Conservation (phyloP, 1,140 invertebrate species). For the Drosophila aff. region DNA sequence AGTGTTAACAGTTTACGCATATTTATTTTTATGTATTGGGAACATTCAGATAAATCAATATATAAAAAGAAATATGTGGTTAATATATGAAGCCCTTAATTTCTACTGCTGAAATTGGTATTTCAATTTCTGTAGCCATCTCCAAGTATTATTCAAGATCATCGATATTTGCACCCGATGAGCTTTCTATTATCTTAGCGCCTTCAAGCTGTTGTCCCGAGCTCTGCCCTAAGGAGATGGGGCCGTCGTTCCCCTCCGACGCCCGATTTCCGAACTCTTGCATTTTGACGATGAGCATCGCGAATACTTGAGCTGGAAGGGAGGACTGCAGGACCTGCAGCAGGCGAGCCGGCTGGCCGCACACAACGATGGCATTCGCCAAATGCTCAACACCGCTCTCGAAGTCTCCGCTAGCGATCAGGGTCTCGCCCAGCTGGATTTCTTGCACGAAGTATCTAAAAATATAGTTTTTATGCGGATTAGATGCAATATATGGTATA, state of each 20-base stretch:
- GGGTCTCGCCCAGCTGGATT: slow-evolving; percentile 95
- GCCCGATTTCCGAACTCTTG: slow-evolving; percentile 87
- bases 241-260: slow-evolving; percentile 63
- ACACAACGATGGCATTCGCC: slow-evolving; percentile 97
- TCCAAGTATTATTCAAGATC: slow-evolving; percentile 77
- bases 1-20: slow-evolving; percentile 53
- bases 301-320: slow-evolving; percentile 96
- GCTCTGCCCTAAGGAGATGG: slow-evolving; percentile 35
- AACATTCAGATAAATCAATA: slow-evolving; percentile 57
- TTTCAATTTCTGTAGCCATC: slow-evolving; percentile 46
- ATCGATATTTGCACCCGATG: slow-evolving; percentile 67
- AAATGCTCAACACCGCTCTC: slow-evolving; percentile 97
- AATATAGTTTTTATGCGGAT: slow-evolving; percentile 1
- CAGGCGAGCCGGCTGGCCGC: slow-evolving; percentile 96
- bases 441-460: slow-evolving; percentile 85
- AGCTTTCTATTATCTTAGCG: slow-evolving; percentile 61
- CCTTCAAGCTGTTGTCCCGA: slow-evolving; percentile 49
- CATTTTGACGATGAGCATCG: slow-evolving; percentile 93
- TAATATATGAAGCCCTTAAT: slow-evolving; percentile 63
- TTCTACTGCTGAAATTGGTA: slow-evolving; percentile 62
- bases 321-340: slow-evolving; percentile 96
- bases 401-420: slow-evolving; percentile 93
- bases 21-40: slow-evolving; percentile 57
- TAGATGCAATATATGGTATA: not conserved
- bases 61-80: slow-evolving; percentile 49